Evolutionary conservation across 2,113 vertebrate genomes (phyloP).

Genomic region (Gymnocephalus cernua): DNA sequence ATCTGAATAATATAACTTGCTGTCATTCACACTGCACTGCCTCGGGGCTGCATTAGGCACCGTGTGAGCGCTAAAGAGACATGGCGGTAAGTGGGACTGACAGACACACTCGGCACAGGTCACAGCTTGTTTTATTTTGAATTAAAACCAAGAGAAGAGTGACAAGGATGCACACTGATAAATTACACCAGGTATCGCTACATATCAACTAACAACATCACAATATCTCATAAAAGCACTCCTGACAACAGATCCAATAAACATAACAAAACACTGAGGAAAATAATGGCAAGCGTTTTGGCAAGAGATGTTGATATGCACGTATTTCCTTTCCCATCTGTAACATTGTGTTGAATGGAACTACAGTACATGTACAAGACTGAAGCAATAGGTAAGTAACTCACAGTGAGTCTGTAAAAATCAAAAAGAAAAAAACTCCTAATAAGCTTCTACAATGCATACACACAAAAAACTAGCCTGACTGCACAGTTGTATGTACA

Average conservation of each 20-base stretch:
- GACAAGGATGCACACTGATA: constrained; percentile 78
- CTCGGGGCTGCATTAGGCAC: background rate
- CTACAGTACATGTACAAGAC: constrained; percentile 37
- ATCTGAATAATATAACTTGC: constrained; percentile 29
- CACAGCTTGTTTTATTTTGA: constrained; percentile 82
- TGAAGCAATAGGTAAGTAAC: constrained; percentile 50
- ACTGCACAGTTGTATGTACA: constrained; percentile 74
- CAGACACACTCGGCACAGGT: constrained; percentile 66
- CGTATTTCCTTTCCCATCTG: constrained; percentile 37
- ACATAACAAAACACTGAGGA: constrained; percentile 38
- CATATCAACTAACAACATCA: constrained; percentile 82
- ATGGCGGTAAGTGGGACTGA: constrained; percentile 25
- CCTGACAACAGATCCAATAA: constrained; percentile 70
- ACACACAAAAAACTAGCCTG: constrained; percentile 69
- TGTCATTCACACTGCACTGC: constrained; percentile 13
- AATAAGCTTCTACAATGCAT: constrained; percentile 70
- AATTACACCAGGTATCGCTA: constrained; percentile 81
- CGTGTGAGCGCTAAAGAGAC: background rate
- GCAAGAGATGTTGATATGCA: constrained; percentile 50
- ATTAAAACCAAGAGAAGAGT: constrained; percentile 73
- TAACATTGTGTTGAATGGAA: constrained; percentile 32
- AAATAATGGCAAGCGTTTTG: constrained; percentile 34
- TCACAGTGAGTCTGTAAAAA: constrained; percentile 14
- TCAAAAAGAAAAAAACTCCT: constrained; percentile 35
- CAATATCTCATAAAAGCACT: constrained; percentile 75